Percentiles rank a stretch among this genome's conserved stretches.
phyloP scores from a whole-genome alignment of 2,797 vertebrate genomes.

The Champsocephalus esox region DNA sequence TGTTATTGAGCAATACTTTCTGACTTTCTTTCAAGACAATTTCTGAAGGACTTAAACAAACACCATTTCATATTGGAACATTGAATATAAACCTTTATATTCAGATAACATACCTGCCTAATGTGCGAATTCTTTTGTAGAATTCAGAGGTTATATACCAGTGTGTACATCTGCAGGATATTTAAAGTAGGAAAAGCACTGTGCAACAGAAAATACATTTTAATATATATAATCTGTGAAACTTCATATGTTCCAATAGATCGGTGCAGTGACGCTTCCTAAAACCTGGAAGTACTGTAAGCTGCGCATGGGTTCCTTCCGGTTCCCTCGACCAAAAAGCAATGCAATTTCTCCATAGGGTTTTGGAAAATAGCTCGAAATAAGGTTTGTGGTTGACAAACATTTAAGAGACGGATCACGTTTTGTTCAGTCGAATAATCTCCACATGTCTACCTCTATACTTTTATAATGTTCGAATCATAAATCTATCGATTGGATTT shows the following conservation, averaged over 20 bases:
- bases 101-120: slow-evolving; percentile 10
- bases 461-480: too few species aligned
- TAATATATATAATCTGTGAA: slow-evolving; percentile 17
- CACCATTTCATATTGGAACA: neutral
- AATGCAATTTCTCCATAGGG: too few species aligned
- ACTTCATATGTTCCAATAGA: slow-evolving; percentile 18
- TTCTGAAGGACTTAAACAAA: neutral
- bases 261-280: too few species aligned
- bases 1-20: slow-evolving; percentile 26
- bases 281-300: too few species aligned
- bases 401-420: too few species aligned
- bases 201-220: neutral
- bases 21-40: neutral
- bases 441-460: too few species aligned
- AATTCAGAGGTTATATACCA: neutral
- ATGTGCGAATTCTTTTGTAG: slow-evolving; percentile 8
- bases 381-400: too few species aligned
- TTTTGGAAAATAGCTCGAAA: too few species aligned
- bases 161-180: neutral
- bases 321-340: too few species aligned
- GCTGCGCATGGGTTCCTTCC: too few species aligned
- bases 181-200: slow-evolving; percentile 1
- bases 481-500: too few species aligned
- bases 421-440: too few species aligned
- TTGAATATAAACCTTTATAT: neutral